Conservation (phyloP, 2,797 vertebrate species). For the Takifugu ocellatus region DNA sequence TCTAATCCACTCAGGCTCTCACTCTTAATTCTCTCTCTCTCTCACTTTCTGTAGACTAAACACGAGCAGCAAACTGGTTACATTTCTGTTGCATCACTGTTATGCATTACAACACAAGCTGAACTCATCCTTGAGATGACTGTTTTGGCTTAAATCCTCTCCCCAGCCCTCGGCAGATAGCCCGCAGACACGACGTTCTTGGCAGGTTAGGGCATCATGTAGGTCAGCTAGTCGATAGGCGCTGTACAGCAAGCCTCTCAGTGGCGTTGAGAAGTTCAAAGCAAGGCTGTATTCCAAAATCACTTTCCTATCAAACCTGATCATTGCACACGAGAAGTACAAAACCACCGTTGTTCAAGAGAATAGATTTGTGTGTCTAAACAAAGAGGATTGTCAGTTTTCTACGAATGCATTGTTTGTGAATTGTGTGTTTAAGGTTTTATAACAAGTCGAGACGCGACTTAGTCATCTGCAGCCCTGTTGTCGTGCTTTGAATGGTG, state of each 20-base stretch:
- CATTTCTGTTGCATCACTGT: constrained; percentile 26
- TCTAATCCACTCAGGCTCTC: constrained; percentile 63
- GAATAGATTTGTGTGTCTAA: background rate
- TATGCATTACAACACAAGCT: constrained; percentile 38
- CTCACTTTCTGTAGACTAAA: constrained; percentile 6
- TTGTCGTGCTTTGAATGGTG: constrained; percentile 25
- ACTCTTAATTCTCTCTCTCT: constrained; percentile 15
- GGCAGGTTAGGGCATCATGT: constrained; percentile 39
- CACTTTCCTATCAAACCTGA: constrained; percentile 24
- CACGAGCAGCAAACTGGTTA: constrained; percentile 13
- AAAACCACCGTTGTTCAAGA: constrained; percentile 17
- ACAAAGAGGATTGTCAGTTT: constrained; percentile 14
- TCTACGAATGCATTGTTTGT: constrained; percentile 18
- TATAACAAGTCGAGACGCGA: constrained; percentile 25
- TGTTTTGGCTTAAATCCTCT: constrained; percentile 43
- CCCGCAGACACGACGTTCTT: constrained; percentile 33
- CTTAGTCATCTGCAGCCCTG: constrained; percentile 27
- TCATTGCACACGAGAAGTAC: constrained; percentile 5
- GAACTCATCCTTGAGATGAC: constrained; percentile 34
- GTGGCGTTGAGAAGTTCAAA: constrained; percentile 9
- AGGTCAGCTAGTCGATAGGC: constrained; percentile 45
- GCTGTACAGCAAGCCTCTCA: constrained; percentile 30
- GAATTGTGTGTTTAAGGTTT: constrained; percentile 12
- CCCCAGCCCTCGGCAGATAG: constrained; percentile 24
- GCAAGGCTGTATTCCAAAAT: constrained; percentile 10